Evolutionary conservation across 2,113 vertebrate species (phyloP).

Genomic region (Halichoeres trimaculatus): DNA sequence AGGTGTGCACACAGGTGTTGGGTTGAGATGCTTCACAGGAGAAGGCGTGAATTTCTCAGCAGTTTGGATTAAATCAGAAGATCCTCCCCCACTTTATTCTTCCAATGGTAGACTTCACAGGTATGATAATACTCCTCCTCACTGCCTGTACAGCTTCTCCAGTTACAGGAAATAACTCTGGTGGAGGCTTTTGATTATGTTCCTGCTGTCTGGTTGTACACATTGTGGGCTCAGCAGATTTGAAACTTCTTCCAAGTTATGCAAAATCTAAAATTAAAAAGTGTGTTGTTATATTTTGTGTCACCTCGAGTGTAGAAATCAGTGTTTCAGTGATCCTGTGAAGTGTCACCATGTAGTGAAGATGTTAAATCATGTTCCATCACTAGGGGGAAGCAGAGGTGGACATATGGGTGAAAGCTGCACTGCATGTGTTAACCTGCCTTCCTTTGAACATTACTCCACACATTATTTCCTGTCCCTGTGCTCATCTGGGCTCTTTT

Average conservation of each 20-base stretch:
- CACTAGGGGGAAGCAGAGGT: not conserved
- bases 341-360: too few relatives aligned
- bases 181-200: too few relatives aligned
- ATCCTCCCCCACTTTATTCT: constrained; percentile 24
- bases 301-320: not conserved
- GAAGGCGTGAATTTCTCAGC: constrained; percentile 12
- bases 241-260: too few relatives aligned
- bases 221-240: too few relatives aligned
- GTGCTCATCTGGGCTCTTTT: too few relatives aligned
- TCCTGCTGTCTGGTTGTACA: too few relatives aligned
- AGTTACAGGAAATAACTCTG: constrained; percentile 55
- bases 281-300: not conserved
- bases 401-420: not conserved
- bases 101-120: constrained; percentile 54
- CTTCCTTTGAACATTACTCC: too few relatives aligned
- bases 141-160: constrained; percentile 29
- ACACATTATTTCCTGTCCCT: too few relatives aligned
- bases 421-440: not conserved
- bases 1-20: constrained; percentile 12
- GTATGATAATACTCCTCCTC: constrained; percentile 10
- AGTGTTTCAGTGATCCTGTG: not conserved
- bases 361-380: not conserved
- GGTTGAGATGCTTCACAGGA: not conserved
- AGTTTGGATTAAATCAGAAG: constrained; percentile 47
- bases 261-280: not conserved